Evolutionary conservation across 2,113 vertebrate genomes (phyloP), one percentile per base, ranked within the genome.

Genomic region (Epinephelus lanceolatus): DNA sequence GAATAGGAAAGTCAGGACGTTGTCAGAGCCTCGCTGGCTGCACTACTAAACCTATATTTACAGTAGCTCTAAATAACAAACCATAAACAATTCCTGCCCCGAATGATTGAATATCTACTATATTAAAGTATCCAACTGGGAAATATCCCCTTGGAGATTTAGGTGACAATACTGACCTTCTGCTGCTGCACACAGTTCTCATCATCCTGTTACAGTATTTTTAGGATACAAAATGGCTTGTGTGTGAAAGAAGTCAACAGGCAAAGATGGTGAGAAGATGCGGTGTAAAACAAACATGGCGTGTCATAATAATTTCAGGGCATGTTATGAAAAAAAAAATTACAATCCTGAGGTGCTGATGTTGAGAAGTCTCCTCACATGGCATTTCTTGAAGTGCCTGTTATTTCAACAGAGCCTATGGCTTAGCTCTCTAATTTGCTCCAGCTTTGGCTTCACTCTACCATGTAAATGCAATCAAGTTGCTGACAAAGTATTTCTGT

Each of bases 401-500:
- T 88, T 92, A 83, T 93, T 92, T 81, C 81, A 86, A 73, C 73
- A 70, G 63, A 84, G 74, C 79, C 81, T 72, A 40, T 76, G 84
- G 88, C 80, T 89, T 87, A 84, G 61, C 70, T 67, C 85, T 65
- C 77, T 91, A 86, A 93, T 92, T 90, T 91, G 80, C 86, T 87
- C 87, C 86, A 80, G 87, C 88, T 92, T 90, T 86, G 81, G 90
- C 86, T 86, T 90, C 87, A 85, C 78, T 92, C 87, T 90, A 83
- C 91, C 93, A 92, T 94, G 88, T 92, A 92, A 94, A 94, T 90
- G 86, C 86, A 93, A 90, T 92, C 86, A 90, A 83, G 88, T 79
- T 91, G 89, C 93, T 93, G 92, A 94, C 92, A 85, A 91, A 88
- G 91, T 89, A 86, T 88, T 92, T 93, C 89, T 90, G 83, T 91